Conservation (phyloP, 2,113 vertebrate species). For the Variabilichromis moorii region DNA sequence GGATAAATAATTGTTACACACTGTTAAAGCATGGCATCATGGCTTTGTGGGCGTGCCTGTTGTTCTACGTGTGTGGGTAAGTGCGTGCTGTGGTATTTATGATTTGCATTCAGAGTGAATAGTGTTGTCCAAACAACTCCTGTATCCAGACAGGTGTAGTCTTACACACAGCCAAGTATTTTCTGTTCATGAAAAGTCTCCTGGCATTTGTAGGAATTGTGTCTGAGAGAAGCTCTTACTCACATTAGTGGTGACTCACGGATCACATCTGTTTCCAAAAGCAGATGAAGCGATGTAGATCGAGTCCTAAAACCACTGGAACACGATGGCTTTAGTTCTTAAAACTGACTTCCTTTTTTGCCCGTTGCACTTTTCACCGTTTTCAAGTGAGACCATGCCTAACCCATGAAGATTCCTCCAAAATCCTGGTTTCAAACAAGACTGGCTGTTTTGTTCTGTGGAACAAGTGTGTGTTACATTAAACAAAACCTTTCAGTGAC, state of each 20-base stretch:
- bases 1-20: constrained; percentile 34
- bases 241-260: constrained; percentile 46
- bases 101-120: neutral
- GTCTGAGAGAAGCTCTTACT: constrained; percentile 38
- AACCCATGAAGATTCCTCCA: constrained; percentile 16
- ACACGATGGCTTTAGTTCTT: constrained; percentile 9
- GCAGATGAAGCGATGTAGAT: constrained; percentile 16
- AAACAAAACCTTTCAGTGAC: constrained; percentile 19
- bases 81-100: neutral
- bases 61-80: neutral
- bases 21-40: neutral
- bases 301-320: constrained; percentile 41
- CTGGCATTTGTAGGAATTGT: neutral
- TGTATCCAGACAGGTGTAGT: neutral
- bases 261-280: constrained; percentile 58
- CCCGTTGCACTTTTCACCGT: neutral
- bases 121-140: neutral
- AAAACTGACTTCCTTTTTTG: neutral
- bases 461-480: constrained; percentile 1
- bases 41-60: neutral
- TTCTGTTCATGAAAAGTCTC: neutral
- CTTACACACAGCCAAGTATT: neutral
- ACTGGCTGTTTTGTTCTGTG: constrained; percentile 22
- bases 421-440: neutral
- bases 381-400: neutral